These are phyloP conservation scores for Entomobrya proxima DNA, from an alignment of 2,888 invertebrate genomes.

Conservation along the genomic window DNA sequence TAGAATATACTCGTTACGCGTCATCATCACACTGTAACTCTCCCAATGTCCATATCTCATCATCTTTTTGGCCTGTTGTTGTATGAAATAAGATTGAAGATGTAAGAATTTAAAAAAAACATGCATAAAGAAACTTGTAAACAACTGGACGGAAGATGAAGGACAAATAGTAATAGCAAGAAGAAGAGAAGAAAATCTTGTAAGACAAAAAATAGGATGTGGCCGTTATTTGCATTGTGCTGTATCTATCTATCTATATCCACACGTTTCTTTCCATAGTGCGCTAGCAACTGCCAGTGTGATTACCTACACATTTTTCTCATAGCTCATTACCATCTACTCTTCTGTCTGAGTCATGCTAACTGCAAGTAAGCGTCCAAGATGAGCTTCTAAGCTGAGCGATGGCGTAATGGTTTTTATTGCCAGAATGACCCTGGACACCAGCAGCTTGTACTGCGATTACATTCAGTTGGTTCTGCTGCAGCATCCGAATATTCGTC, in stretches of 20 bases:
- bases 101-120: not conserved
- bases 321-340: not conserved
- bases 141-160: constrained; percentile 26
- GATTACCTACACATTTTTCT: too few relatives aligned
- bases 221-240: too few relatives aligned
- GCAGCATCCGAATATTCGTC: not conserved
- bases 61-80: too few relatives aligned
- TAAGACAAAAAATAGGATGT: too few relatives aligned
- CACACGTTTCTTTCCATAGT: too few relatives aligned
- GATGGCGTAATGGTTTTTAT: constrained; percentile 63
- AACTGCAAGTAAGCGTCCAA: not conserved
- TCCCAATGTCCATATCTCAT: too few relatives aligned
- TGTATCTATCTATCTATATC: too few relatives aligned
- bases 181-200: too few relatives aligned
- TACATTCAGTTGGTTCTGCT: constrained; percentile 2
- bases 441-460: not conserved
- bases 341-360: not conserved
- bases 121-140: not conserved
- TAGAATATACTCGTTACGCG: too few relatives aligned
- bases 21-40: too few relatives aligned
- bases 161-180: not conserved
- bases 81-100: too few relatives aligned
- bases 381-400: not conserved
- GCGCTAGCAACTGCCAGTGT: too few relatives aligned
- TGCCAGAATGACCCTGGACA: constrained; percentile 58